phyloP scores from a whole-genome alignment of 2,113 vertebrate genomes.

The Eleginops maclovinus region DNA sequence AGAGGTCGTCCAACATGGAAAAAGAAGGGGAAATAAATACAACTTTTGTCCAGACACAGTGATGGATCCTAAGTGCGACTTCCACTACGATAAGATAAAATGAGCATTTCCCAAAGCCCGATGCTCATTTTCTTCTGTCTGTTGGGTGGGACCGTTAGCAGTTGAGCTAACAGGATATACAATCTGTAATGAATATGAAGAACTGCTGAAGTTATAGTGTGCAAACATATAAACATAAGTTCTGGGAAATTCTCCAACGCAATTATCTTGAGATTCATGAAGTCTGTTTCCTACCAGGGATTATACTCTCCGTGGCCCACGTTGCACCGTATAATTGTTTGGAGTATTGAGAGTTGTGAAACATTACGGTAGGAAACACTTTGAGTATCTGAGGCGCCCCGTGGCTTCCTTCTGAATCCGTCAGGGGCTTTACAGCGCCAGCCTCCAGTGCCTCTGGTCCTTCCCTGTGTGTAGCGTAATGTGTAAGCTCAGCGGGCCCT shows the following conservation, averaged over 20 bases:
- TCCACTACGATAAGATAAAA: no score
- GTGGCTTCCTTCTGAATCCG: slow-evolving; percentile 52
- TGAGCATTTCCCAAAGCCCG: neutral
- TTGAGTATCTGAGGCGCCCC: slow-evolving; percentile 64
- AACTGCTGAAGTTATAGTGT: neutral
- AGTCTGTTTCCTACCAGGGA: slow-evolving; percentile 41
- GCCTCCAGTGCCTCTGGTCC: slow-evolving; percentile 60
- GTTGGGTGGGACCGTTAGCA: neutral
- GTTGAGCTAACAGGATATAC: neutral
- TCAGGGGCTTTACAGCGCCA: slow-evolving; percentile 53
- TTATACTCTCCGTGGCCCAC: slow-evolving; percentile 4
- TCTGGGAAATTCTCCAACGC: slow-evolving; percentile 1
- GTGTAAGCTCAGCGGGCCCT: slow-evolving; percentile 71
- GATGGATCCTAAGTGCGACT: neutral
- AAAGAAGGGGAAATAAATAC: no score
- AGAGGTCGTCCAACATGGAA: no score
- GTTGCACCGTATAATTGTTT: slow-evolving; percentile 68
- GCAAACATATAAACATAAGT: slow-evolving; percentile 6
- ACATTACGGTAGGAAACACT: slow-evolving; percentile 42
- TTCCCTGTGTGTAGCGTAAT: slow-evolving; percentile 66
- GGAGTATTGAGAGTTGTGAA: slow-evolving; percentile 74
- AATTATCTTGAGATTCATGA: slow-evolving; percentile 21
- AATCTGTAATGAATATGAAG: neutral
- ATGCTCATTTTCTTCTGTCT: neutral
- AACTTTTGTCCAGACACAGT: no score